Base-by-base conservation (phyloP, 2,888 invertebrate genomes). In the Acleris literana region DNA sequence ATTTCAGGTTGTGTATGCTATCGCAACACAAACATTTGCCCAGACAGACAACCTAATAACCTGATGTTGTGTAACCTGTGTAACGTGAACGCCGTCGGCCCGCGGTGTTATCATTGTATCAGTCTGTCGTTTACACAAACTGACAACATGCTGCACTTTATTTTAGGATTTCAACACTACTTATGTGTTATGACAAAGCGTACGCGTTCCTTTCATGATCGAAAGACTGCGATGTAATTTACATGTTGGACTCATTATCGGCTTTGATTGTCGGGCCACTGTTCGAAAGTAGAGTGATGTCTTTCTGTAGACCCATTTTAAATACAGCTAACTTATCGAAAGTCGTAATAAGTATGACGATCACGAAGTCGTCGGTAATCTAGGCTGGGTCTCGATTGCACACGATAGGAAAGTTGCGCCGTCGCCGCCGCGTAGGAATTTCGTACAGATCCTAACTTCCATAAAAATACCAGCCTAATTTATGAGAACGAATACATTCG, bases 21-120 rank as follows among this genome's bases (percentile, higher is more conserved):
- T 81, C 77, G 74, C 76, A 81, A 76, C 76, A 78, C 83, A 85
- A 90, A 88, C 84, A 87, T 87, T 87, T 85, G 80, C 79, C 78
- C 84, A 90, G 86, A 87, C 90, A 76, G 72, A 44, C 59, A 56
- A 60, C 82, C 80, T 78, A 87, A 84, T 77, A 80, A 80, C 83
- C 82, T 77, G 82, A 83, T 83, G 76, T 78, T 80, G 80, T 81
- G 80, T 86, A 64, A 61, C 16, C 78, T 79, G 80, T 81, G 80
- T 86, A 64, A 61, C 16, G 22, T 22, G 48, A 20, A 5, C 52
- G 7, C 43, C 11, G 57, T 51, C 48, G 53, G 57, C 55, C 84
- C 85, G 81, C 83, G 61, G 81, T 81, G 81, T 77, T 84, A 82
- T 85, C 81, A 74, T 72, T 67, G 69, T 29, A 58, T 25, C 25